Base-by-base conservation (phyloP, 1,140 invertebrate species). In the Heliconius himera region DNA sequence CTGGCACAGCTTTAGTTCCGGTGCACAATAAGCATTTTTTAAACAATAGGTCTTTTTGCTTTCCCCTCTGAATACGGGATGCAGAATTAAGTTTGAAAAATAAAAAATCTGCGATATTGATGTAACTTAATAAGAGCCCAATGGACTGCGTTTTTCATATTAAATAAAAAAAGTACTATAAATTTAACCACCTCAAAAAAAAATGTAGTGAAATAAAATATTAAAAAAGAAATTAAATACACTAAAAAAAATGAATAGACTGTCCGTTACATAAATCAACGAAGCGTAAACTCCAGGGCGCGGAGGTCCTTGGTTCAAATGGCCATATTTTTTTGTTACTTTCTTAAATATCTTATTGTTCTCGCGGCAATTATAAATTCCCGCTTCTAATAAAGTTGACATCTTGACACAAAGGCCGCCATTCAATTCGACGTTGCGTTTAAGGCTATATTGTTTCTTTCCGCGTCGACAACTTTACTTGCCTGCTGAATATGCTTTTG, bases 321-420 rank as follows among this genome's bases (percentile, higher is more conserved):
- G 76, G 26, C 54, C 79, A 41, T 60, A 77, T 77, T 81, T 81
- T 66, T 81, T 77, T 81, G 76, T 70, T 76, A 81, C 80, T 75
- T 41, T 29, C 56, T 77, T 73, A 75, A 81, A 29, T 73, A 46
- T 78, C 73, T 72, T 73, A 81, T 81, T 81, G 80, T 81, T 81
- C 80, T 81, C 73, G 56, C 77, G 70, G 80, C 74, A 81, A 81
- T 81, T 81, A 81, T 81, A 81, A 81, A 81, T 81, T 81, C 80
- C 70, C 66, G 33, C 26, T 78, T 70, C 74, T 81, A 81, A 81
- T 81, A 81, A 78, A 78, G 73, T 81, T 81, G 77, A 81, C 80
- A 76, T 81, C 73, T 76, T 81, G 73, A 76, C 80, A 81, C 76
- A 81, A 81, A 81, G 70, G 78, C 73, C 73, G 74, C 33, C 76